phyloP scores from a whole-genome alignment of 2,888 invertebrate genomes.

The Empis stercorea region DNA sequence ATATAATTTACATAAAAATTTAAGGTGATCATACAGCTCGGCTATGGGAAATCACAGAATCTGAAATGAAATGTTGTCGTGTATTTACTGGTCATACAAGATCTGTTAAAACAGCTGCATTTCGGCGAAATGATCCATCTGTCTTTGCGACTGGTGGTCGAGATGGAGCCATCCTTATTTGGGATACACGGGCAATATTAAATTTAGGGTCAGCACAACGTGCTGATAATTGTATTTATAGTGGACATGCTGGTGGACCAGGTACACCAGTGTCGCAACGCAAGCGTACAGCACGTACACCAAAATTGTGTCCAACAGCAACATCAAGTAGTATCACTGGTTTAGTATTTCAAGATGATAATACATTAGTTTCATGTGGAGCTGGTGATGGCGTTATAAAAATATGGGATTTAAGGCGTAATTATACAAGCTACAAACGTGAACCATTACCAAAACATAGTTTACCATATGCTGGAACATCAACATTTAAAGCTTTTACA shows the following conservation, averaged over 20 bases:
- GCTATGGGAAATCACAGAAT: constrained; percentile 59
- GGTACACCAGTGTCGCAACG: constrained; percentile 43
- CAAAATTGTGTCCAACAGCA: constrained; percentile 35
- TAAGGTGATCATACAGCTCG: constrained; percentile 67
- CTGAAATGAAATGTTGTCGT: constrained; percentile 37
- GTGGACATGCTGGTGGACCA: constrained; percentile 32
- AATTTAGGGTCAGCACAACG: constrained; percentile 37
- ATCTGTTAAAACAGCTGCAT: constrained; percentile 71
- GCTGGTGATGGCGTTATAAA: constrained; percentile 78
- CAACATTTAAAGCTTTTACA: constrained; percentile 59
- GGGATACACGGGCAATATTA: constrained; percentile 57
- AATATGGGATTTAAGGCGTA: constrained; percentile 77
- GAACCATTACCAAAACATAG: constrained; percentile 58
- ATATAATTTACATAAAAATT: constrained; percentile 11
- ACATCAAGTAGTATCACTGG: constrained; percentile 68
- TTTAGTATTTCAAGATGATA: constrained; percentile 67
- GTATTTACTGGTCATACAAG: constrained; percentile 65
- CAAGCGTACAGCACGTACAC: constrained; percentile 32
- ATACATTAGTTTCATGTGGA: constrained; percentile 69
- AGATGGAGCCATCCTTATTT: constrained; percentile 75
- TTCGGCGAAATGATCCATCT: constrained; percentile 52
- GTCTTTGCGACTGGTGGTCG: constrained; percentile 80
- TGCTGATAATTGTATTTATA: constrained; percentile 57
- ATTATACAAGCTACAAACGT: constrained; percentile 53
- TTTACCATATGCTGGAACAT: constrained; percentile 61